Base-by-base conservation (phyloP, 2,797 vertebrate species). In the Rallus crepitans region DNA sequence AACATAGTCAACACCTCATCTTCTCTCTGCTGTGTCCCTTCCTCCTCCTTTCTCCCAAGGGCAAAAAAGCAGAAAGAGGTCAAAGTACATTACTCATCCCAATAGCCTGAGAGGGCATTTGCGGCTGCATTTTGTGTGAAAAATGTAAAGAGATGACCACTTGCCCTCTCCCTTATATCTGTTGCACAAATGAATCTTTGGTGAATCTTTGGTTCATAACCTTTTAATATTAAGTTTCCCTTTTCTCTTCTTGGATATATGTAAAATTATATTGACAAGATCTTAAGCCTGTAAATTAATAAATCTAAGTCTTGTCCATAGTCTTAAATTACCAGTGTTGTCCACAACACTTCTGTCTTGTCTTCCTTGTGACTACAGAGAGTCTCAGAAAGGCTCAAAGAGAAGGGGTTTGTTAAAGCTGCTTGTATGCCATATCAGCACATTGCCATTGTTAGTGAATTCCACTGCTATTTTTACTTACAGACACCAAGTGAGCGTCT, bases 71-170 rank as follows among this genome's bases (percentile, higher is more conserved):
- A 57, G 52, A 80, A 53, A 68, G 23, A 80, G 3, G 14, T 21
- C 7, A 28, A 92, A 73, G 12, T 19, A 9, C 15, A 5, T 37
- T 63, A 31, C 27, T 69, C 10, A 31, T 24, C 16, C 6, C 14
- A 19, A 16, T 13, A 55, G 21, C 23, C 47, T 28, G 15, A 73
- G 12, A 55, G 21, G 1, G 0, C 9, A 4, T 59, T 78, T 72
- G 28, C 82, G 30, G 18, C n/a, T 66, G 48, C 28, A 14, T 83
- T 76, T 66, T 69, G 9, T 25, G 18, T 65, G 63, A 40, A 21
- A 73, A 84, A 33, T 33, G 10, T 40, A 35, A 76, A 0, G 0
- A 48, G 13, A 6, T 39, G 9, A 25, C 42, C 0, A 1, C 6
- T 70, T 70, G 39, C 47, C 30, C 8, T 35, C 7, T 84, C 15